A percentile compares a stretch with the other conserved stretches of the same genome.
phyloP scores from a whole-genome alignment of 2,888 invertebrate species.

The Caradrina clavipalpis region DNA sequence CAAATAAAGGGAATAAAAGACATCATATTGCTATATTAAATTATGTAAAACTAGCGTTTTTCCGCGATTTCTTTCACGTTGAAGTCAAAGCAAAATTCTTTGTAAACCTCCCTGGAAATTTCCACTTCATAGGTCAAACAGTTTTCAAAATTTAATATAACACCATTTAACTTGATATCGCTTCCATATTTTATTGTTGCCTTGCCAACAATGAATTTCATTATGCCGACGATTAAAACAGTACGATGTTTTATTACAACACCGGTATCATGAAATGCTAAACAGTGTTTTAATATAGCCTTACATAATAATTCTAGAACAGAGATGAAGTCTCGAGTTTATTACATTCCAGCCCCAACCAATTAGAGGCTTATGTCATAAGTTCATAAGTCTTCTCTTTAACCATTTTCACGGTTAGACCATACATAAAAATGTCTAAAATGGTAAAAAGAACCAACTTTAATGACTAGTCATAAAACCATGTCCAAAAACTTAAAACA shows the following conservation, averaged over 20 bases:
- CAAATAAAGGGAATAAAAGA: conserved; percentile 6
- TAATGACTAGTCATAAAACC: neutral
- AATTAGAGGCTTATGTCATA: neutral
- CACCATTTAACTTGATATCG: conserved; percentile 46
- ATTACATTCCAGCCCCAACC: neutral
- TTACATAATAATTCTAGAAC: conserved; percentile 15
- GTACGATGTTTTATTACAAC: conserved; percentile 33
- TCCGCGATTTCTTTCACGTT: too few relatives aligned
- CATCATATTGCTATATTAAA: neutral
- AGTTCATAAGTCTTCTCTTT: neutral
- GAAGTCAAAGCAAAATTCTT: too few relatives aligned
- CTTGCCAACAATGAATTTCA: conserved; percentile 46
- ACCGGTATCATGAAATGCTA: conserved; percentile 36
- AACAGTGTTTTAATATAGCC: conserved; percentile 31
- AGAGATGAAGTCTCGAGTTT: neutral
- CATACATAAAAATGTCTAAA: neutral
- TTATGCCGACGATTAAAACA: conserved; percentile 22
- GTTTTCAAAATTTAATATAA: conserved; percentile 36
- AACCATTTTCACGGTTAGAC: neutral
- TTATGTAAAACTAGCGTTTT: too few relatives aligned
- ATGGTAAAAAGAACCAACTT: conserved; percentile 1
- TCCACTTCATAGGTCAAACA: neutral
- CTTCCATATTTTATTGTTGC: conserved; percentile 50
- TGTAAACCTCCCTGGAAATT: neutral
- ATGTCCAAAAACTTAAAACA: neutral